These are phyloP conservation scores for Ectobius pallidus DNA, from an alignment of 2,888 invertebrate species.

Conservation along the genomic window DNA sequence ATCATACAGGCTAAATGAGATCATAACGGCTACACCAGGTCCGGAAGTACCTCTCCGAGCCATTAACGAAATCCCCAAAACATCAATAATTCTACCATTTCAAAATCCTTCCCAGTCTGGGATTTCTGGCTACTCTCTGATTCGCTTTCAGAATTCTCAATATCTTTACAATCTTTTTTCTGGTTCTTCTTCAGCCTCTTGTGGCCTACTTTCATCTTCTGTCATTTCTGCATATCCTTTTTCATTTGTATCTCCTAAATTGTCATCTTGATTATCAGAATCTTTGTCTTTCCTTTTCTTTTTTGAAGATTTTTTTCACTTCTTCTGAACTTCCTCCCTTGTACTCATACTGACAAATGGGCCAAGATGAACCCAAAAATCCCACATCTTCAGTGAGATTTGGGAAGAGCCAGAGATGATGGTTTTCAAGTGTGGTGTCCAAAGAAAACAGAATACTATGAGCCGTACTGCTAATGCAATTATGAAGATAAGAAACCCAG, in stretches of 20 bases:
- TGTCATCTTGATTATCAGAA: conserved; percentile 61
- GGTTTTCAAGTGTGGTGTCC: conserved; percentile 84
- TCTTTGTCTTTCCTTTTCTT: conserved; percentile 80
- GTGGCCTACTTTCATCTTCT: conserved; percentile 37
- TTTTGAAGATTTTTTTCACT: conserved; percentile 62
- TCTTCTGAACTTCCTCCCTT: conserved; percentile 66
- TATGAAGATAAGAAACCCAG: conserved; percentile 93
- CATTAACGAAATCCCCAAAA: no score
- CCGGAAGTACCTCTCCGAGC: no score
- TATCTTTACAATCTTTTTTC: conserved; percentile 44
- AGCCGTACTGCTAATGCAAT: conserved; percentile 87
- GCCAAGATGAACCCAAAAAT: conserved; percentile 98
- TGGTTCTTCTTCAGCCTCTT: conserved; percentile 17
- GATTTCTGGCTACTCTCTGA: conserved; percentile 78
- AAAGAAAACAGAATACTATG: conserved; percentile 89
- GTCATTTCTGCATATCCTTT: conserved; percentile 48
- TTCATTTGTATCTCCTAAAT: conserved; percentile 17
- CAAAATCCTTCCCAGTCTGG: conserved; percentile 85
- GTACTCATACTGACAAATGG: conserved; percentile 91
- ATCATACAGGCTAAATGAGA: no score
- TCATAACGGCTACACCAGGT: no score
- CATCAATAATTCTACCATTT: conserved; percentile 86
- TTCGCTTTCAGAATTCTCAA: conserved; percentile 75
- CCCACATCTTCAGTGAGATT: conserved; percentile 99
- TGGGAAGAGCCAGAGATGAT: conserved; percentile 98